phyloP scores from a whole-genome alignment of 2,797 vertebrate species.

The Threskiornis aethiopicus region DNA sequence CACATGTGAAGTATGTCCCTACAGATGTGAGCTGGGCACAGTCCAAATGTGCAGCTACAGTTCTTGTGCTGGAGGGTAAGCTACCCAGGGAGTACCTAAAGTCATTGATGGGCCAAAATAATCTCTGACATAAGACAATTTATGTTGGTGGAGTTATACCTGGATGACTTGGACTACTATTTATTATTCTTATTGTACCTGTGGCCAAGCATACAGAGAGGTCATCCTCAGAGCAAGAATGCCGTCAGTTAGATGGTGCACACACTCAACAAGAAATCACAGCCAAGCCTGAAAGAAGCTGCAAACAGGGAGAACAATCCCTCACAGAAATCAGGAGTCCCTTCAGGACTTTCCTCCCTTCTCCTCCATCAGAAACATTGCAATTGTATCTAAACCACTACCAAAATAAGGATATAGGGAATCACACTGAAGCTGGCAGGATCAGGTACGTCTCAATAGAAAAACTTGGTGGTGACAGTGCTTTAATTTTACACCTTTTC shows the following conservation, averaged over 20 bases:
- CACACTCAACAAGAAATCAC: background rate
- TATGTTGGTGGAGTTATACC: background rate
- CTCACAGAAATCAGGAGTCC: background rate
- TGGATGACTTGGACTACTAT: background rate
- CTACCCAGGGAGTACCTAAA: background rate
- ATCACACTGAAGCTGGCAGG: background rate
- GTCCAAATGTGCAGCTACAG: background rate
- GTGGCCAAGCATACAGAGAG: background rate
- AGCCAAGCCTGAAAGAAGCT: background rate
- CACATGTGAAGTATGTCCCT: background rate
- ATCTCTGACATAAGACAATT: background rate
- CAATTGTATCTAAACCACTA: background rate
- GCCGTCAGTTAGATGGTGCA: background rate
- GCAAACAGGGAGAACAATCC: background rate
- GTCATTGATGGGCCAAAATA: background rate
- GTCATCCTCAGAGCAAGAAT: background rate
- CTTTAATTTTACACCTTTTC: background rate
- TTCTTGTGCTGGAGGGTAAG: background rate
- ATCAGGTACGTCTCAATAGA: background rate
- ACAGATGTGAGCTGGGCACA: background rate
- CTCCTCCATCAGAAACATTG: background rate
- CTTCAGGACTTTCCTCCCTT: background rate
- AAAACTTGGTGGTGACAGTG: background rate
- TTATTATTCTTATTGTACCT: background rate
- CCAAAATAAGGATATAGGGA: background rate